phyloP scores from a whole-genome alignment of 1,140 invertebrate species.

The Arion vulgaris region DNA sequence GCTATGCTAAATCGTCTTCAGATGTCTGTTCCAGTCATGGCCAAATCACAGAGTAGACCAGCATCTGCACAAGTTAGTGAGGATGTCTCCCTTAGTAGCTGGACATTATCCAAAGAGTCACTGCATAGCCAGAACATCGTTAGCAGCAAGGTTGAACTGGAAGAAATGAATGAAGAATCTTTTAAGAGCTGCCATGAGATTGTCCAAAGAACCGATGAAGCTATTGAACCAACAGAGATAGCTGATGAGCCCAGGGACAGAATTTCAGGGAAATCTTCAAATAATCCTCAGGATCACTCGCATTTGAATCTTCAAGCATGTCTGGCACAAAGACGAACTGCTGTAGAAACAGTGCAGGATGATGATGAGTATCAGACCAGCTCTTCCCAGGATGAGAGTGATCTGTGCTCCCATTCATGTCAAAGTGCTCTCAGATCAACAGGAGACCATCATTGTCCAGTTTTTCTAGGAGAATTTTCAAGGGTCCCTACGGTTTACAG shows the following conservation, averaged over 20 bases:
- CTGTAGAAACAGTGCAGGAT: neutral
- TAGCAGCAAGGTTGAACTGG: neutral
- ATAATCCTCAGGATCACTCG: neutral
- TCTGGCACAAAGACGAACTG: slow-evolving; percentile 6
- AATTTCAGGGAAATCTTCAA: neutral
- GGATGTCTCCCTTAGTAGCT: slow-evolving; percentile 13
- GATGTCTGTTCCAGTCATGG: slow-evolving; percentile 22
- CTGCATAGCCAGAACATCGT: neutral
- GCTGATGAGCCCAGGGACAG: neutral
- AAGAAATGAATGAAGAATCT: neutral
- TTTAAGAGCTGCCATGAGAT: neutral
- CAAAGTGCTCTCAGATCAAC: neutral
- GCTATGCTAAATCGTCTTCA: slow-evolving; percentile 23
- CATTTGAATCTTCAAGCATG: slow-evolving; percentile 2
- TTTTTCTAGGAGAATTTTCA: neutral
- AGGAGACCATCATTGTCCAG: neutral
- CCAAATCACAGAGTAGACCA: neutral
- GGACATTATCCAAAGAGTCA: slow-evolving; percentile 16
- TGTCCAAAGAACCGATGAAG: neutral
- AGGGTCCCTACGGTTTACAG: neutral
- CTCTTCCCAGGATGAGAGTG: slow-evolving; percentile 19
- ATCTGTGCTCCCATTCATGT: slow-evolving; percentile 9
- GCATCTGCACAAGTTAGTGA: neutral
- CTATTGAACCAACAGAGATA: neutral
- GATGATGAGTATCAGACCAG: slow-evolving; percentile 12